Evolutionary conservation across 2,888 invertebrate genomes (phyloP).

Genomic region (Dryocosmus kuriphilus): DNA sequence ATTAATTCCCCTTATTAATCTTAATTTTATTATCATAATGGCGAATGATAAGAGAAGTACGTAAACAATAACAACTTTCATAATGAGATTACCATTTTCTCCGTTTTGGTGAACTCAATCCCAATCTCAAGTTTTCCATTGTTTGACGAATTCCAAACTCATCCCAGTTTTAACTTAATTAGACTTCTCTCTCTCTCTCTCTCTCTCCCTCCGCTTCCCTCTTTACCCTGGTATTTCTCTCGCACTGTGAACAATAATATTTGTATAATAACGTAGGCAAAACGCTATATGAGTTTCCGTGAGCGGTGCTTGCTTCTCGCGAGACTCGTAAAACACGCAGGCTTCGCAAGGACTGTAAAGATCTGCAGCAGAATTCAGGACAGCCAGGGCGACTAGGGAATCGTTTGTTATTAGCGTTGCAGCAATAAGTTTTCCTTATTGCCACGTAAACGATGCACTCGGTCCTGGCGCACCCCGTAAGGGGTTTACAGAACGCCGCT

Average conservation of each 20-base stretch:
- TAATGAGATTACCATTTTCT: not conserved
- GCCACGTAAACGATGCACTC: slow-evolving; percentile 68
- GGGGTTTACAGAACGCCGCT: not conserved
- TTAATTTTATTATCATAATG: not conserved
- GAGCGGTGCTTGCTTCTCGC: not conserved
- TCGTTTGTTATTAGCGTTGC: slow-evolving; percentile 67
- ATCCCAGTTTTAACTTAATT: not conserved
- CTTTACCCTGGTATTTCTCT: not conserved
- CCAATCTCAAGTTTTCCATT: not conserved
- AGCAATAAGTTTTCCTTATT: slow-evolving; percentile 68
- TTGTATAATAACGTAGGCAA: not conserved
- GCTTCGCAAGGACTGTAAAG: not conserved
- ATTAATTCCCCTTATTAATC: not conserved
- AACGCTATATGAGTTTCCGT: not conserved
- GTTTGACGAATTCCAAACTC: not conserved
- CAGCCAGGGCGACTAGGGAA: slow-evolving; percentile 57
- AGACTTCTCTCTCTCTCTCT: not conserved
- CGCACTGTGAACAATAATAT: not conserved
- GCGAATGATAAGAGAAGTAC: not conserved
- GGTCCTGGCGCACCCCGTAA: slow-evolving; percentile 28
- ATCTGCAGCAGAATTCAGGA: not conserved
- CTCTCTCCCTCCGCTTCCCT: not conserved
- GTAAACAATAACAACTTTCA: not conserved
- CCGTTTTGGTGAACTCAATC: not conserved
- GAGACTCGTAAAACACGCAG: not conserved